Evolutionary conservation across 2,113 vertebrate genomes (phyloP), one percentile per base, ranked within the genome.

Genomic region (Psephotus haematonotus): DNA sequence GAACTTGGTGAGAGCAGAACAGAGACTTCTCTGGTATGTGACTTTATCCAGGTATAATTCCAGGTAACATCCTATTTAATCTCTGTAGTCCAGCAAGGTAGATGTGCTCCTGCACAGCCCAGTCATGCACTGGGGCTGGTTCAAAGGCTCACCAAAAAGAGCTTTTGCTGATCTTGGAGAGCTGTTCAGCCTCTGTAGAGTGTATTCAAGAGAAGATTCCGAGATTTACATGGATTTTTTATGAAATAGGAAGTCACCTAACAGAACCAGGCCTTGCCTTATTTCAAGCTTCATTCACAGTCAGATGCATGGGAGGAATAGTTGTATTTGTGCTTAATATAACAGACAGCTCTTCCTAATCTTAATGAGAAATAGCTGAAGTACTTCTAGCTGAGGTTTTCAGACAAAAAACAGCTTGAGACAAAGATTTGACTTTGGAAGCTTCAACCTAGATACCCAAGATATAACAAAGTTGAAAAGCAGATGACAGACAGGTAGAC

Each of bases 161-260:
- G 53, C 22, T 57, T 47, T 28, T 17, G 8, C 50, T 75, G 17
- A 17, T 82, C 55, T 59, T 17, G 13, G 27, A 52, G 33, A 52
- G 44, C 41, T 49, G 10, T 24, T 87, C 50, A 25, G 0, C 27
- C n/a, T 50, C 31, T 68, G 0, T 2, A 10, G 14, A 31, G 14
- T 4, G 6, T 27, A 25, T 33, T 24, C 33, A 72, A 76, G 19
- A 60, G 28, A 79, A 86, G 63, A 77, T 27, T 47, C 52, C 23
- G 43, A 68, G 11, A 35, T 43, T 67, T 68, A 63, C 46, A 11
- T 1, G 0, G 47, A 9, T 70, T 83, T 86, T 71, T 20, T 43
- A 15, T 65, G 20, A 47, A 65, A 37, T 4, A 29, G 23, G n/a
- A 77, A 29, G 17, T 41, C 35, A 70, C 63, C 28, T 65, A 29